Evolutionary conservation across 2,113 vertebrate species (phyloP).

Genomic region (Oncorhynchus clarkii): DNA sequence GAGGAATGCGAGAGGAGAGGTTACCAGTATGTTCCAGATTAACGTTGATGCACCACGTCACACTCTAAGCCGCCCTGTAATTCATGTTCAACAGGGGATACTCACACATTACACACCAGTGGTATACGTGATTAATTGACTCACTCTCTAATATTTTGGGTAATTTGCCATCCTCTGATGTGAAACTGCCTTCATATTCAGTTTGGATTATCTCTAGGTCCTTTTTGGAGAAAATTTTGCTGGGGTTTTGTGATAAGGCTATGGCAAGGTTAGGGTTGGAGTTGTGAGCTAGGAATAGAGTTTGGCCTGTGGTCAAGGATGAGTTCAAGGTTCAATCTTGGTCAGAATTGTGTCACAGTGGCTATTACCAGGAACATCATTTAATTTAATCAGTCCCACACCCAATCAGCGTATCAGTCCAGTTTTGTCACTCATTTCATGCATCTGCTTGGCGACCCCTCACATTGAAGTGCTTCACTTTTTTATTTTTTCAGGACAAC

Average conservation of each 20-base stretch:
- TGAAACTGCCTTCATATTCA: constrained; percentile 65
- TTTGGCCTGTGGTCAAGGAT: background rate
- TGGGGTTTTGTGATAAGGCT: background rate
- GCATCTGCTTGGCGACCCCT: too few relatives aligned
- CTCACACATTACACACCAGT: constrained; percentile 73
- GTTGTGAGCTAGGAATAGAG: background rate
- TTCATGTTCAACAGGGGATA: constrained; percentile 77
- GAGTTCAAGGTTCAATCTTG: too few relatives aligned
- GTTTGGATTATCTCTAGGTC: too few relatives aligned
- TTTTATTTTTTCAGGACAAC: too few relatives aligned
- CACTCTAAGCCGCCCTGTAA: constrained; percentile 72
- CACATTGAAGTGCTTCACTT: too few relatives aligned
- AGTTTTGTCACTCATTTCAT: too few relatives aligned
- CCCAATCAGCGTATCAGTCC: too few relatives aligned
- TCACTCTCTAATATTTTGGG: constrained; percentile 71
- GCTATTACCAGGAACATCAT: too few relatives aligned
- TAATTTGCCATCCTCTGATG: constrained; percentile 74
- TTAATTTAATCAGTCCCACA: too few relatives aligned
- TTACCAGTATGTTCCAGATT: constrained; percentile 71
- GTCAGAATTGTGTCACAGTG: too few relatives aligned
- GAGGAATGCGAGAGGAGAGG: constrained; percentile 64
- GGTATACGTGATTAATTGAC: constrained; percentile 73
- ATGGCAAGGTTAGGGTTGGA: background rate
- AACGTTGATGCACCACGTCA: constrained; percentile 69
- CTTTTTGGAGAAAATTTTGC: too few relatives aligned